Percentiles rank a stretch among this genome's conserved stretches.
These are phyloP conservation scores for Lycia hirtaria DNA, from an alignment of 2,888 invertebrate species.

Conservation along the genomic window DNA sequence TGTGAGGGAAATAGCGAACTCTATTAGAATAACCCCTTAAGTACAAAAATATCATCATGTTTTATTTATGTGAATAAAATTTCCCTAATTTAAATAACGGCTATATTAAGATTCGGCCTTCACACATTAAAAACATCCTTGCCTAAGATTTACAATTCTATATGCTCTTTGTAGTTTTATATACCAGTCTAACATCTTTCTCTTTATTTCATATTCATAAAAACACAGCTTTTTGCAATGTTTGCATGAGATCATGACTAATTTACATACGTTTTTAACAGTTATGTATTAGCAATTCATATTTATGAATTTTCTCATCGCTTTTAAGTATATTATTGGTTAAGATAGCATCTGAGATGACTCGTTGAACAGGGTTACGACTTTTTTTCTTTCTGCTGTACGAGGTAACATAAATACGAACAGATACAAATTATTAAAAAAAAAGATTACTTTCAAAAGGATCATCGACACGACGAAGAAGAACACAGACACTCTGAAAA, in stretches of 20 bases:
- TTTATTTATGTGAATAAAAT: no score
- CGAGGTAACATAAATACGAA: background rate
- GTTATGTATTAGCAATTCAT: slow-evolving; percentile 39
- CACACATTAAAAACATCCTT: slow-evolving; percentile 23
- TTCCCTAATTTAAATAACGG: background rate
- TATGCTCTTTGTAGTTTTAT: slow-evolving; percentile 14
- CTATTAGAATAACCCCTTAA: no score
- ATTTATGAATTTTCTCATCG: slow-evolving; percentile 34
- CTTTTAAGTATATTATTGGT: slow-evolving; percentile 31
- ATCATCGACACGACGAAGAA: no score
- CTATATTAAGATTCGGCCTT: slow-evolving; percentile 27
- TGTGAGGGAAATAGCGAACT: no score
- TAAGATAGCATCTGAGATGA: slow-evolving; percentile 12
- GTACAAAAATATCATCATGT: no score
- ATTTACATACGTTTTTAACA: slow-evolving; percentile 33
- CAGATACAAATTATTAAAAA: background rate
- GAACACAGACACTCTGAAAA: no score
- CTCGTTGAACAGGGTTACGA: slow-evolving; percentile 14
- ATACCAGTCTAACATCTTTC: slow-evolving; percentile 20
- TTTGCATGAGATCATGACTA: slow-evolving; percentile 34
- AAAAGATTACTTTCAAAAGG: no score
- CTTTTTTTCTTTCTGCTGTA: slow-evolving; percentile 3
- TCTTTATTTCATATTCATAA: slow-evolving; percentile 23
- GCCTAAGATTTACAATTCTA: slow-evolving; percentile 18
- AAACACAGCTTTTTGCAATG: slow-evolving; percentile 14